A percentile compares a stretch with the other conserved stretches of the same genome.
These are phyloP conservation scores for Apostichopus leukothele DNA, from an alignment of 53 echinoderm and acorn worm species.

Conservation along the genomic window DNA sequence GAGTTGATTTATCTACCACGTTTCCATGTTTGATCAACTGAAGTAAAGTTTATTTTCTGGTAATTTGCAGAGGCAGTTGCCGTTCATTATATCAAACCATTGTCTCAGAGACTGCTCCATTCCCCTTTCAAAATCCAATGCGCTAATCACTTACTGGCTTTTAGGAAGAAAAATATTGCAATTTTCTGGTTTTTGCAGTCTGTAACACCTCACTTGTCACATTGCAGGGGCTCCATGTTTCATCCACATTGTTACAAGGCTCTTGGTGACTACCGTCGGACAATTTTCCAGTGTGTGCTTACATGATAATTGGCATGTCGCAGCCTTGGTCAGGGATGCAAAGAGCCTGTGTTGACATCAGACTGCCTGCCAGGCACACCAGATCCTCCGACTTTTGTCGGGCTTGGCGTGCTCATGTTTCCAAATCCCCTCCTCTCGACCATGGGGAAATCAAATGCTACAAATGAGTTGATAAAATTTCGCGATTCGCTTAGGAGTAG, in stretches of 20 bases:
- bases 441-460: constrained; percentile 52
- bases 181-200: constrained; percentile 46
- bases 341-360: constrained; percentile 32
- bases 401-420: constrained; percentile 48
- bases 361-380: not conserved
- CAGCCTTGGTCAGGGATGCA: not conserved
- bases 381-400: constrained; percentile 5
- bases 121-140: constrained; percentile 21
- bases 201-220: constrained; percentile 48
- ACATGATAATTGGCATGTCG: constrained; percentile 55
- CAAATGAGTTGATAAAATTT: constrained; percentile 51
- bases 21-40: constrained; percentile 30
- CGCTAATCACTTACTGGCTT: constrained; percentile 25
- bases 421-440: constrained; percentile 41
- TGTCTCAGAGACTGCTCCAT: not conserved
- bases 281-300: constrained; percentile 57
- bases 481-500: constrained; percentile 43
- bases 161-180: constrained; percentile 26
- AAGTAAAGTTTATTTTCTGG: constrained; percentile 53
- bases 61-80: constrained; percentile 48
- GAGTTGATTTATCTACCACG: constrained; percentile 40
- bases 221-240: constrained; percentile 35
- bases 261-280: constrained; percentile 19
- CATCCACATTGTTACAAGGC: constrained; percentile 37
- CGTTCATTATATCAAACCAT: constrained; percentile 17